phyloP scores from a whole-genome alignment of 2,888 invertebrate species.

The Nezara viridula region DNA sequence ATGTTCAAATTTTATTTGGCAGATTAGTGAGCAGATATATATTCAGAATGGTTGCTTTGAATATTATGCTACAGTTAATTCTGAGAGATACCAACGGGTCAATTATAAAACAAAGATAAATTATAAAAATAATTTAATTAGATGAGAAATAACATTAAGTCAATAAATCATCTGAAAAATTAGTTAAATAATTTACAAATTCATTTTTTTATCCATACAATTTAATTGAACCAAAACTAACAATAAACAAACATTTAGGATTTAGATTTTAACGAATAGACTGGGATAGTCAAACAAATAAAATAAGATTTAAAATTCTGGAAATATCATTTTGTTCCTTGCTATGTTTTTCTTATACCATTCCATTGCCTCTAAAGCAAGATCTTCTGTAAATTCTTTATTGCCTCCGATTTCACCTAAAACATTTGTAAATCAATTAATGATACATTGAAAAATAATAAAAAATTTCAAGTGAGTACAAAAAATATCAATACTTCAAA shows the following conservation, averaged over 20 bases:
- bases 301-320: conserved; percentile 29
- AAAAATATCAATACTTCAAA: too few species aligned
- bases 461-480: too few species aligned
- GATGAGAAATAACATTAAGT: not conserved
- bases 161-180: not conserved
- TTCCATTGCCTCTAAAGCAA: conserved; percentile 63
- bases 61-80: too few species aligned
- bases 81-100: not conserved
- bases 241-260: too few species aligned
- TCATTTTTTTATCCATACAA: not conserved
- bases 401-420: conserved; percentile 64
- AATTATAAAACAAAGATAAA: not conserved
- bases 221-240: not conserved
- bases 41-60: not conserved
- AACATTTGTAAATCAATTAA: not conserved
- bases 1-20: not conserved
- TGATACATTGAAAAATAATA: not conserved
- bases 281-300: not conserved
- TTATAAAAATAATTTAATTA: not conserved
- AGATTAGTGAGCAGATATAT: not conserved
- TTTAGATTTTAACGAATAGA: too few species aligned
- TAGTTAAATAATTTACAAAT: not conserved
- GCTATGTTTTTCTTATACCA: conserved; percentile 61
- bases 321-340: conserved; percentile 11
- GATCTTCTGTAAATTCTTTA: conserved; percentile 62